Evolutionary conservation across 2,888 invertebrate species (phyloP).

Genomic region (Drosophila rubida): DNA sequence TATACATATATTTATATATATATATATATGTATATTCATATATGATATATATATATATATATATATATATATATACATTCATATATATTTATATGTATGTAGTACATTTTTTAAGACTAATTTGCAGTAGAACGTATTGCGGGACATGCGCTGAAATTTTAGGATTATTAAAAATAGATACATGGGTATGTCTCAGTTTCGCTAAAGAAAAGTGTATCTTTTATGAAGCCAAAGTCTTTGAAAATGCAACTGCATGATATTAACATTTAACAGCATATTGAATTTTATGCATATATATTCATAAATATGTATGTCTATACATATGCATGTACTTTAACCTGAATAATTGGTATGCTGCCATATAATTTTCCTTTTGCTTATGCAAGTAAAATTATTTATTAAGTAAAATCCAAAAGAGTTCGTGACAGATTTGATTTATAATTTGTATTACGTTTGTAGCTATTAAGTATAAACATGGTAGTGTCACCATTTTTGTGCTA

Average conservation of each 20-base stretch:
- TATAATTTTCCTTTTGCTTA: slow-evolving; percentile 24
- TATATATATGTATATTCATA: slow-evolving; percentile 3
- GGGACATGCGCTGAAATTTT: slow-evolving; percentile 45
- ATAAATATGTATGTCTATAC: slow-evolving; percentile 19
- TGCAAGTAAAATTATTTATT: slow-evolving; percentile 37
- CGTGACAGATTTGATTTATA: slow-evolving; percentile 46
- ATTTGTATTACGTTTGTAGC: slow-evolving; percentile 40
- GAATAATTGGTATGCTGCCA: slow-evolving; percentile 6
- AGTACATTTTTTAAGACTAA: slow-evolving; percentile 39
- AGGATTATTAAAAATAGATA: slow-evolving; percentile 29
- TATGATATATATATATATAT: slow-evolving; percentile 41
- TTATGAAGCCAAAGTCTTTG: slow-evolving; percentile 60
- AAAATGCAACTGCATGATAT: slow-evolving; percentile 74
- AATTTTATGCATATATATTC: slow-evolving; percentile 8
- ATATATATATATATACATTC: slow-evolving; percentile 22
- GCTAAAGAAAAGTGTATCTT: slow-evolving; percentile 22
- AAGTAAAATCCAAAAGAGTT: slow-evolving; percentile 57
- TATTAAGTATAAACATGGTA: slow-evolving; percentile 56
- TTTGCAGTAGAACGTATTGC: slow-evolving; percentile 46
- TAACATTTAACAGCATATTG: slow-evolving; percentile 53
- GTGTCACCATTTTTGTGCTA: slow-evolving; percentile 58
- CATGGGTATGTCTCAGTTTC: slow-evolving; percentile 23
- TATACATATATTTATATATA: slow-evolving; percentile 7
- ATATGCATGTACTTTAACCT: slow-evolving; percentile 15
- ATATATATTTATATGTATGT: too few relatives aligned